phyloP scores from a whole-genome alignment of 2,113 vertebrate species.

The Podocnemis expansa region DNA sequence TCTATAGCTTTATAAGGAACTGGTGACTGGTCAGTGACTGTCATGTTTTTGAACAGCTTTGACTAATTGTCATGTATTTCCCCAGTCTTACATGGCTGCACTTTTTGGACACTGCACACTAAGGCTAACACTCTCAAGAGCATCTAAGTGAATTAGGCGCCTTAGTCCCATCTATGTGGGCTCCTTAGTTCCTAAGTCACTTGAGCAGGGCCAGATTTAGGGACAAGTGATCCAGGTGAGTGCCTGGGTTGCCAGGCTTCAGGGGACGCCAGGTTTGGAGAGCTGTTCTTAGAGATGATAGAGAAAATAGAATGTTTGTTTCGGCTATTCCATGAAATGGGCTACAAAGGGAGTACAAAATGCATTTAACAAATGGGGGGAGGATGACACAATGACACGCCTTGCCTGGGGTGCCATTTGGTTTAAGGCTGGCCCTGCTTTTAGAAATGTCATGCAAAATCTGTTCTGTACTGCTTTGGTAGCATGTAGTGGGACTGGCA shows the following conservation, averaged over 20 bases:
- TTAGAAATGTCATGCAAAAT: background rate
- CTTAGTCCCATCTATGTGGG: background rate
- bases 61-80: background rate
- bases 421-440: too few relatives aligned
- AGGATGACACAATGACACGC: too few relatives aligned
- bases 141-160: background rate
- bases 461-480: background rate
- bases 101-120: background rate
- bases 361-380: too few relatives aligned
- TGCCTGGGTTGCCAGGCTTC: too few relatives aligned
- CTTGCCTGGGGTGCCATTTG: too few relatives aligned
- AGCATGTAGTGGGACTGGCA: too few relatives aligned
- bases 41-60: accelerated
- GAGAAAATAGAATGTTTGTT: too few relatives aligned
- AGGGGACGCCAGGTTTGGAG: too few relatives aligned
- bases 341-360: background rate
- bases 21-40: background rate
- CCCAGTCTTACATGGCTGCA: background rate
- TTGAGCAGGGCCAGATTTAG: background rate
- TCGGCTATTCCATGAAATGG: background rate
- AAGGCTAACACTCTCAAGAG: background rate
- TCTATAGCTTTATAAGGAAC: background rate
- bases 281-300: too few relatives aligned
- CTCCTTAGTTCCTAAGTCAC: background rate
- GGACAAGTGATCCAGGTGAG: background rate